A percentile compares a stretch with the other conserved stretches of the same genome.
Evolutionary conservation across 2,113 vertebrate species (phyloP).

Genomic region (Gymnocephalus cernua): DNA sequence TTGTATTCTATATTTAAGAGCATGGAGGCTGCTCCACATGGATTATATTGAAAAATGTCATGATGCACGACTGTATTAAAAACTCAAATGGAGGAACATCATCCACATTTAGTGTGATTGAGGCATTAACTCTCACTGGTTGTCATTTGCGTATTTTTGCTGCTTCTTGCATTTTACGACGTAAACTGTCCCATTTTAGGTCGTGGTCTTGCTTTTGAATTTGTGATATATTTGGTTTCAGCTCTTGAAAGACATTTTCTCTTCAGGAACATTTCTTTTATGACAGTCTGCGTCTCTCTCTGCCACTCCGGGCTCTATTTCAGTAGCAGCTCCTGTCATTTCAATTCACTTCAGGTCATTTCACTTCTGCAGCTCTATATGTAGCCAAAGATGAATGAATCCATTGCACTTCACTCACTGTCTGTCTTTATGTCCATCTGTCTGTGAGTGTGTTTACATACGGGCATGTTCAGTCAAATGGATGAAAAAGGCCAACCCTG

Average conservation of each 20-base stretch:
- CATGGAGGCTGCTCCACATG: conserved; percentile 37
- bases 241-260: conserved; percentile 17
- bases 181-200: neutral
- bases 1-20: conserved; percentile 61
- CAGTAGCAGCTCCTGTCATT: conserved; percentile 42
- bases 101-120: conserved; percentile 41
- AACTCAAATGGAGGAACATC: conserved; percentile 14
- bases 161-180: neutral
- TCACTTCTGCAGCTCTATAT: conserved; percentile 17
- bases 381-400: conserved; percentile 40
- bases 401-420: conserved; percentile 29
- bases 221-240: conserved; percentile 1
- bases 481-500: neutral
- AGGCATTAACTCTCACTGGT: conserved; percentile 4
- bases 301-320: conserved; percentile 22
- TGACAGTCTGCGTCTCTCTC: neutral
- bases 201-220: neutral
- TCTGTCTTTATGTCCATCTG: neutral
- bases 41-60: conserved; percentile 44
- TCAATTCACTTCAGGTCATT: conserved; percentile 44
- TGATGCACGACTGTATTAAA: conserved; percentile 19
- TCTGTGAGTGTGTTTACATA: conserved; percentile 3
- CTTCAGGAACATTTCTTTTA: neutral
- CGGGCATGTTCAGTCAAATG: neutral
- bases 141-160: conserved; percentile 3